Percentiles rank a stretch among this genome's conserved stretches.
phyloP scores from a whole-genome alignment of 2,113 vertebrate species.

The Calypte anna region DNA sequence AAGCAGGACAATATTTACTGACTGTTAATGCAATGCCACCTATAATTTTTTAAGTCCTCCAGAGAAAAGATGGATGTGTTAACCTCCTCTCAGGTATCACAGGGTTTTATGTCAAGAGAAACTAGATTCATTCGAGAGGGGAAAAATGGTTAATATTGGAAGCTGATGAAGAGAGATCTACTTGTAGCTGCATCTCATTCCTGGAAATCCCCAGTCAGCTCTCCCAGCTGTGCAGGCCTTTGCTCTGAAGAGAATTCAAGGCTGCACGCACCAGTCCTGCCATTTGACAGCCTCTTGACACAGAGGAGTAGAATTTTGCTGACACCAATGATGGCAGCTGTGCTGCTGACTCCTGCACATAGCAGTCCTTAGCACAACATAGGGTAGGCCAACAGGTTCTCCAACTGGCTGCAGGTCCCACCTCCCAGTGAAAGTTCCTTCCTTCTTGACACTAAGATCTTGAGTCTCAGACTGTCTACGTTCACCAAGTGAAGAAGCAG shows the following conservation, averaged over 20 bases:
- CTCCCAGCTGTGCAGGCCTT: not conserved
- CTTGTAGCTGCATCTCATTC: not conserved
- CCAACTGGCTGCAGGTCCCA: not conserved
- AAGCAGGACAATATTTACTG: not conserved
- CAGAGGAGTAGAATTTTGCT: not conserved
- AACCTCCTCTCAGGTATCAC: not conserved
- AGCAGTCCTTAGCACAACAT: fast-evolving
- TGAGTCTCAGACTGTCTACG: not conserved
- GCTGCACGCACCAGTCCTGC: not conserved
- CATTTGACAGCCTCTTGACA: not conserved
- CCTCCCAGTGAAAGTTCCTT: not conserved
- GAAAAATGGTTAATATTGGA: not conserved
- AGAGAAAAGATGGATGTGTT: not conserved
- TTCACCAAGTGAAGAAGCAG: not conserved
- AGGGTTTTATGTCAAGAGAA: not conserved
- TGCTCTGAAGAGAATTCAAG: not conserved
- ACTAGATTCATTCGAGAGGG: not conserved
- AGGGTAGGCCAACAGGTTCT: not conserved
- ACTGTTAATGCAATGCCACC: not conserved
- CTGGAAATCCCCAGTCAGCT: not conserved
- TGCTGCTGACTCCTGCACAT: not conserved
- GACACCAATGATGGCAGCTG: not conserved
- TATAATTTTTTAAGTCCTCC: not conserved
- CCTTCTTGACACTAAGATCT: not conserved
- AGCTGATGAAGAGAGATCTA: not conserved